These are phyloP conservation scores for Halocaridina rubra DNA, from an alignment of 2,888 invertebrate species.

Conservation along the genomic window DNA sequence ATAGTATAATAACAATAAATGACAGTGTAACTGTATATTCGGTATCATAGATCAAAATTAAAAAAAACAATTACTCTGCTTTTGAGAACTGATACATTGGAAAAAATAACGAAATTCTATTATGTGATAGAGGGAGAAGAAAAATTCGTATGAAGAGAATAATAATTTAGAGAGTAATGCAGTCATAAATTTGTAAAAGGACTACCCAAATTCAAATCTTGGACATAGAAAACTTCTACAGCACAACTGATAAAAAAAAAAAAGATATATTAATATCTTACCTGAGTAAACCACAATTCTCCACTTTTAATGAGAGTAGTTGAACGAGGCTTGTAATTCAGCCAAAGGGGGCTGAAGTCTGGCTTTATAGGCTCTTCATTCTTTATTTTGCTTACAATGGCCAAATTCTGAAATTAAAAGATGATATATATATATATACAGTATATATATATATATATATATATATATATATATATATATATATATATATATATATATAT, in stretches of 20 bases:
- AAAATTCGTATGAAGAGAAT: no score
- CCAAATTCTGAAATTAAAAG: background rate
- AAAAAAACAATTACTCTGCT: background rate
- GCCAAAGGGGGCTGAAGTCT: slow-evolving; percentile 10
- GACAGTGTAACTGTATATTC: background rate
- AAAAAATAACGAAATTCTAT: background rate
- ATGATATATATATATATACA: no score
- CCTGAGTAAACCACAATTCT: background rate
- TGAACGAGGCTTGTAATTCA: slow-evolving; percentile 26
- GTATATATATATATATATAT: background rate
- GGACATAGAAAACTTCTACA: no score
- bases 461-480: background rate
- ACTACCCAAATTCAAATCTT: no score
- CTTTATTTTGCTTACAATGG: background rate
- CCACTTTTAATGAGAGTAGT: background rate
- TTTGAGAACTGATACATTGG: background rate
- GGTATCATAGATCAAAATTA: background rate
- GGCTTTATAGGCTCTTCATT: background rate
- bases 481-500: background rate
- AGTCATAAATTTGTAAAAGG: no score
- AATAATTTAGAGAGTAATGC: no score
- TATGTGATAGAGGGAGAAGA: no score
- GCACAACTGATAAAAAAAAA: no score
- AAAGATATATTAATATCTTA: no score
- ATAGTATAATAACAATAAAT: background rate